Evolutionary conservation across 2,888 invertebrate species (phyloP).

Genomic region (Globia sparganii): DNA sequence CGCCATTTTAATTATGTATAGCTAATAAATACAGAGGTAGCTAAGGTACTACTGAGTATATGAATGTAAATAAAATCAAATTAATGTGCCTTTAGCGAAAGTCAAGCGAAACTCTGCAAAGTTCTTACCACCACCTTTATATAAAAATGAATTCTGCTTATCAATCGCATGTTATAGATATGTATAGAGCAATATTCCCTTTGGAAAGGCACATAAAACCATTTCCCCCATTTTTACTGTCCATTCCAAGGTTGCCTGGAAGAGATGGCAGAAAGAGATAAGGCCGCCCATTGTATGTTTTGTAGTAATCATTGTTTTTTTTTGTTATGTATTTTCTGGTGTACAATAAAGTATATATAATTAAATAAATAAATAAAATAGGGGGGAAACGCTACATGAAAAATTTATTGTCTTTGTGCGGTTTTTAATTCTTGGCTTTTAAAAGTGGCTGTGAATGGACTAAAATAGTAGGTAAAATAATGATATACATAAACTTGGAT

Average conservation of each 20-base stretch:
- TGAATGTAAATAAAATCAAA: conserved; percentile 32
- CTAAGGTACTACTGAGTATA: background rate
- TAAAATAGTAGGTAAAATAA: background rate
- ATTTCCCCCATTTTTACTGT: too few species aligned
- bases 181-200: background rate
- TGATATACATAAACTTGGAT: background rate
- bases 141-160: conserved; percentile 1
- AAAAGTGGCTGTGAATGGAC: background rate
- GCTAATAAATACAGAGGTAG: background rate
- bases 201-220: background rate
- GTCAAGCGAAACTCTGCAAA: background rate
- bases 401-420: background rate
- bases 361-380: too few species aligned
- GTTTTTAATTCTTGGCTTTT: background rate
- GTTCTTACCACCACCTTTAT: background rate
- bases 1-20: background rate
- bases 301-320: too few species aligned
- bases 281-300: too few species aligned
- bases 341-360: too few species aligned
- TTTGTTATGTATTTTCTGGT: too few species aligned
- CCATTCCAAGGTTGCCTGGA: too few species aligned
- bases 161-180: background rate
- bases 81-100: conserved; percentile 33
- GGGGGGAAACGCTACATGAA: too few species aligned
- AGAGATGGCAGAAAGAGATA: too few species aligned